Base-by-base conservation (phyloP, 2,113 vertebrate genomes). In the Notiomystis cincta region DNA sequence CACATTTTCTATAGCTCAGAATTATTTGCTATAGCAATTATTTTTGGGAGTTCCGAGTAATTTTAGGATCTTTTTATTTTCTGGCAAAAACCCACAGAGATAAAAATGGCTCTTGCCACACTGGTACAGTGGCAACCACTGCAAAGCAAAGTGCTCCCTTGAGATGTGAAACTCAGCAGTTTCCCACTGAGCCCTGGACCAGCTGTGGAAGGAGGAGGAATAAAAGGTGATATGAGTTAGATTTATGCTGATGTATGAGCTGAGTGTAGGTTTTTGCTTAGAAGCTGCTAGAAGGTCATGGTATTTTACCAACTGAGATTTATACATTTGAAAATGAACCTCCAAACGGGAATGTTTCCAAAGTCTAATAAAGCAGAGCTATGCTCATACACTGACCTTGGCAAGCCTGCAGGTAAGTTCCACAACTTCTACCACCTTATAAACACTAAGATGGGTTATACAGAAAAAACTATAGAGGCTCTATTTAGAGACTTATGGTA, bases 391-490 rank as follows among this genome's bases (percentile, higher is more conserved):
- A 94, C 97, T 97, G 98, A 97, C 98, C 97, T 98, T 98, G 98
- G 98, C 97, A 97, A 96, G 77, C 87, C 25, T 87, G 95, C 96
- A 98, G 96, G 97, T 97, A 97, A 98, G 98, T 97, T 97, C 98
- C 98, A 98, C 96, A 97, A 98, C 96, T 97, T 98, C 98, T 98
- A 94, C 97, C 98, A 98, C 97, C 97, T 98, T 98, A 98, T 98
- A 98, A 98, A 98, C 98, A 98, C 98, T 97, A 98, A 97, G 98
- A 98, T 98, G 97, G 97, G 97, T 96, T 97, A 92, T 97, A 96
- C 95, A 98, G 96, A 98, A 98, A 98, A 95, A 97, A 98, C 97
- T 97, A 93, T 97, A 97, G 97, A 91, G 91, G 91, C 96, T 98
- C 97, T 98, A 97, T 98, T 97, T 97, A 95, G 96, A 98, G 96